Evolutionary conservation across 2,888 invertebrate genomes (phyloP), one percentile per base, ranked within the genome.

Genomic region (Brachynemurus nebulosus): DNA sequence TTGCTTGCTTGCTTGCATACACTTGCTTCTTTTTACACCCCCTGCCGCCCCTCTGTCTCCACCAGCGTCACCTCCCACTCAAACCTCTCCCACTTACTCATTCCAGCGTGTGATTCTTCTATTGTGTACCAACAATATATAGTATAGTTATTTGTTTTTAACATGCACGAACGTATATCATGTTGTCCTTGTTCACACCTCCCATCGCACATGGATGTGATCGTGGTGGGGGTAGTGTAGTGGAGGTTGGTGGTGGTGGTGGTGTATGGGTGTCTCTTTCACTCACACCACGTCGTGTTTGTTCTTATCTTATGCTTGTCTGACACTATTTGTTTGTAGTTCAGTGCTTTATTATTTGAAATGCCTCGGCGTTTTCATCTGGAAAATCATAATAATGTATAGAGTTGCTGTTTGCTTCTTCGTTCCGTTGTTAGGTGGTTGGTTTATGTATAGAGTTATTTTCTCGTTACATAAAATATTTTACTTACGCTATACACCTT

Each of bases 321-420:
- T 42, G 35, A 42, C 42, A 42, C 17, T 17, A 34, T 42, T 42
- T 42, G 42, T 42, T 42, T 42, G 17, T 42, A 35, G 42, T 42
- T 42, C 42, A 42, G 18, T 42, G 42, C 42, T 35, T 40, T 17
- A 17, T 40, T 42, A 42, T 42, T 34, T 42, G 40, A 40, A 40
- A 40, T 30, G 40, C 27, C 27, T 25, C 16, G 16, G 27, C 16
- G 40, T 40, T 37, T 37, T 37, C 37, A 37, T 37, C 37, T 37
- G 37, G 37, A 37, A 37, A 37, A 37, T 37, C 19, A 37, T 37
- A 18, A 37, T 37, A 19, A 37, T 20, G 37, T 37, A 37, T 20
- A 20, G n/a, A n/a, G n/a, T n/a, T n/a, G n/a, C n/a, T n/a, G n/a
- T n/a, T n/a, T n/a, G n/a, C n/a, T n/a, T n/a, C n/a, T n/a, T n/a